Percentiles rank a stretch among this genome's conserved stretches.
phyloP scores from a whole-genome alignment of 1,140 invertebrate genomes.

The Melanaphis sacchari region DNA sequence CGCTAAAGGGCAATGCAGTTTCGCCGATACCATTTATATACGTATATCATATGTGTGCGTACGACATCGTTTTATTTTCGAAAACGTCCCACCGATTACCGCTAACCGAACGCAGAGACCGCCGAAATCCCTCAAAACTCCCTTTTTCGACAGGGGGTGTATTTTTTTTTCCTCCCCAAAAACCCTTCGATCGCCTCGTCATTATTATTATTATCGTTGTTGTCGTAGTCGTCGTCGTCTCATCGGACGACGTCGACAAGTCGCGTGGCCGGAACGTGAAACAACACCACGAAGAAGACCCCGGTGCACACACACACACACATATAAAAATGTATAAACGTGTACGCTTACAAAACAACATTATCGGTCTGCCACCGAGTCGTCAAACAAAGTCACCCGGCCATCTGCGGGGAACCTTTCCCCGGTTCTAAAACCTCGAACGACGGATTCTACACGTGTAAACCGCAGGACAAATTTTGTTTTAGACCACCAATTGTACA shows the following conservation, averaged over 20 bases:
- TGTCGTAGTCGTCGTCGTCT: not conserved
- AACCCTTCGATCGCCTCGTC: not conserved
- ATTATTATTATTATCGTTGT: not conserved
- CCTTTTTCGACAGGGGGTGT: not conserved
- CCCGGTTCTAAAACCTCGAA: not conserved
- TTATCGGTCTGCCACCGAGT: not conserved
- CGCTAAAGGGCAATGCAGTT: not conserved
- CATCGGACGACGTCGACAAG: not conserved
- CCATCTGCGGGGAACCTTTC: not conserved
- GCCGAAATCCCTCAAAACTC: not conserved
- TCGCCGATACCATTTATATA: not conserved
- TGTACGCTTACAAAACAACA: not conserved
- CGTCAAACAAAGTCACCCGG: constrained; percentile 1
- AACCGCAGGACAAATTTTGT: not conserved
- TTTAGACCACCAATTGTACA: not conserved
- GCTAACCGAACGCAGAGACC: not conserved
- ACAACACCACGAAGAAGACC: not conserved
- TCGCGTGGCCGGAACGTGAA: constrained; percentile 5
- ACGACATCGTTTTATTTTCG: not conserved
- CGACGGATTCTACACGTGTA: constrained; percentile 4
- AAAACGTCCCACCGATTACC: constrained; percentile 2
- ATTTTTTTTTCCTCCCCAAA: not conserved
- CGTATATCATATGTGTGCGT: too few species aligned
- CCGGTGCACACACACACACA: not conserved
- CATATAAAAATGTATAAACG: not conserved